Percentiles rank a stretch among this genome's conserved stretches.
Evolutionary conservation across 2,888 invertebrate species (phyloP).

Genomic region (Acronicta leporina): DNA sequence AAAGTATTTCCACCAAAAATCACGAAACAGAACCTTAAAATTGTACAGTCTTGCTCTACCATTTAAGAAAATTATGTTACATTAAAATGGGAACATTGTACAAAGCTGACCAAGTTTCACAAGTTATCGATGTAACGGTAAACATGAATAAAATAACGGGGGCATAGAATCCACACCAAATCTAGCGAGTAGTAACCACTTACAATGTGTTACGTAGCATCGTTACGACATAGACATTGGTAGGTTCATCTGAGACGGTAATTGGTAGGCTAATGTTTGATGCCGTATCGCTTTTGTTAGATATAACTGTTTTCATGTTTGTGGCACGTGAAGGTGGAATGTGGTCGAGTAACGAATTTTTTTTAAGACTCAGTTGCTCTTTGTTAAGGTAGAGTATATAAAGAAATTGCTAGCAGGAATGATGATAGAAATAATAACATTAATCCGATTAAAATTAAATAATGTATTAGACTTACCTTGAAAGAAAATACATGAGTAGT

Average conservation of each 20-base stretch:
- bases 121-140: conserved; percentile 67
- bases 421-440: neutral
- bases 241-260: conserved; percentile 57
- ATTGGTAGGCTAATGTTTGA: conserved; percentile 52
- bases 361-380: neutral
- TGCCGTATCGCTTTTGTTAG: conserved; percentile 49
- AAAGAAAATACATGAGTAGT: neutral
- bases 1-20: neutral
- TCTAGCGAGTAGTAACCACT: conserved; percentile 59
- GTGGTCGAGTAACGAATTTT: conserved; percentile 8
- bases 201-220: conserved; percentile 56
- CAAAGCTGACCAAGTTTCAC: conserved; percentile 63
- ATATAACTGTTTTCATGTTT: conserved; percentile 51
- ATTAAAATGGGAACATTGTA: conserved; percentile 54
- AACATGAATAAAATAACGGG: conserved; percentile 70
- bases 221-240: conserved; percentile 65
- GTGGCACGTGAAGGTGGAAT: conserved; percentile 19
- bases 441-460: neutral
- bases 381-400: neutral
- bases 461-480: neutral
- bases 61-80: conserved; percentile 45
- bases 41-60: conserved; percentile 23
- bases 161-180: conserved; percentile 62
- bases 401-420: neutral
- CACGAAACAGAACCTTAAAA: conserved; percentile 17